These are phyloP conservation scores for Ennomos fuscantarius DNA, from an alignment of 2,888 invertebrate genomes.

Conservation along the genomic window DNA sequence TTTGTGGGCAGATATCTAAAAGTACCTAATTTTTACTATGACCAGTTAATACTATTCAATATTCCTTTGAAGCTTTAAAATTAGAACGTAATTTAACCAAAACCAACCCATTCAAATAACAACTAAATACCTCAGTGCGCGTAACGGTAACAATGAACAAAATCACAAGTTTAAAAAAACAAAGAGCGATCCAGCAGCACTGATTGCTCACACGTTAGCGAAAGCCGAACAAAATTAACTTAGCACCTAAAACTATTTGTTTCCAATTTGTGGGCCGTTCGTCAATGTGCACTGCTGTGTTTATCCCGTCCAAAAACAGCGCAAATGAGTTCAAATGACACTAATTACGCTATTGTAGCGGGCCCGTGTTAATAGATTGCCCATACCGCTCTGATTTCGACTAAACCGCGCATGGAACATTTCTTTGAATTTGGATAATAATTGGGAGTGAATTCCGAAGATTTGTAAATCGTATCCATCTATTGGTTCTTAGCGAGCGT, in stretches of 20 bases:
- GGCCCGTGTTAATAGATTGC: conserved; percentile 71
- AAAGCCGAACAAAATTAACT: conserved; percentile 81
- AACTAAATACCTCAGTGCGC: conserved; percentile 1
- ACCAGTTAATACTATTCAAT: too few species aligned
- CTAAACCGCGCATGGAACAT: conserved; percentile 48
- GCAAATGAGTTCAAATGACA: conserved; percentile 84
- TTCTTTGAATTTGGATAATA: conserved; percentile 43
- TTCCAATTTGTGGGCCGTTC: conserved; percentile 76
- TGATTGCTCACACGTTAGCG: conserved; percentile 81
- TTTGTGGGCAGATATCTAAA: too few species aligned
- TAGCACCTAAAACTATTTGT: conserved; percentile 80
- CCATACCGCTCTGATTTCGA: conserved; percentile 69
- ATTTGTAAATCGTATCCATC: not conserved
- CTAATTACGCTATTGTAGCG: conserved; percentile 78
- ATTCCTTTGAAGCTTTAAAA: too few species aligned
- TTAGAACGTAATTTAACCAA: too few species aligned
- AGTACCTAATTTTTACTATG: too few species aligned
- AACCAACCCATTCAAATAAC: not conserved
- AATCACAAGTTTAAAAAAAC: conserved; percentile 57
- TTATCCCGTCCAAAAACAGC: conserved; percentile 83
- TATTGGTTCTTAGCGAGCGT: too few species aligned
- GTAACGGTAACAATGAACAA: conserved; percentile 61
- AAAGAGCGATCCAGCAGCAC: conserved; percentile 54
- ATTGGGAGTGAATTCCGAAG: conserved; percentile 20
- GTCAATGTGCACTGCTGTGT: conserved; percentile 77